Evolutionary conservation across 2,113 vertebrate genomes (phyloP).

Genomic region (Todiramphus chloris): DNA sequence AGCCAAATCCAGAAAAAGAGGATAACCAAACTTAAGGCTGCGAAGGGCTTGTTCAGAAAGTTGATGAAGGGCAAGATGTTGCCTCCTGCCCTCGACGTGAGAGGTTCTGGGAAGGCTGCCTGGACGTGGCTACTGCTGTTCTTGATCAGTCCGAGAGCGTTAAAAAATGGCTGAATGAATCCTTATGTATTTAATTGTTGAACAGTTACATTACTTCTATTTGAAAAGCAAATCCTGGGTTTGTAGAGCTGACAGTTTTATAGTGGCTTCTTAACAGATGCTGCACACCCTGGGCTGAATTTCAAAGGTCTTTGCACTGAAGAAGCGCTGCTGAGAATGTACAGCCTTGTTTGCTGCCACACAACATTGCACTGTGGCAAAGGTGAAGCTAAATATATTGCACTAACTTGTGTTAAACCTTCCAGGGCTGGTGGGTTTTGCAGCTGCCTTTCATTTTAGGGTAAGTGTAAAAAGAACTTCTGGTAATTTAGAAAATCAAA

Average conservation of each 20-base stretch:
- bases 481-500: not conserved
- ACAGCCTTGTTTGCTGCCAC: not conserved
- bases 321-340: not conserved
- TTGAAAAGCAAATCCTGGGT: not conserved
- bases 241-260: not conserved
- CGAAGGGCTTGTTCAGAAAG: not conserved
- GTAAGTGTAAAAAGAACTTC: not conserved
- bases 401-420: not conserved
- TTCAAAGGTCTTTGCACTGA: not conserved
- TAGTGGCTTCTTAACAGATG: not conserved
- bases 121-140: not conserved
- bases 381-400: not conserved
- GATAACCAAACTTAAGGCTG: not conserved
- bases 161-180: conserved; percentile 1
- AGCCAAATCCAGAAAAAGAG: not conserved
- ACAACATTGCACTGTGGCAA: not conserved
- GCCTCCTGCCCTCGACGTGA: not conserved
- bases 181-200: conserved; percentile 2
- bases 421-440: not conserved
- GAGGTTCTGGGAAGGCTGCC: not conserved
- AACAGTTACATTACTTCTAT: not conserved
- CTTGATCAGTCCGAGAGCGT: not conserved
- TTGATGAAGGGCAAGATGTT: not conserved
- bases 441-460: not conserved
- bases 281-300: not conserved